phyloP scores from a whole-genome alignment of 2,797 vertebrate genomes.

The Cynodonichthys magdalenae region DNA sequence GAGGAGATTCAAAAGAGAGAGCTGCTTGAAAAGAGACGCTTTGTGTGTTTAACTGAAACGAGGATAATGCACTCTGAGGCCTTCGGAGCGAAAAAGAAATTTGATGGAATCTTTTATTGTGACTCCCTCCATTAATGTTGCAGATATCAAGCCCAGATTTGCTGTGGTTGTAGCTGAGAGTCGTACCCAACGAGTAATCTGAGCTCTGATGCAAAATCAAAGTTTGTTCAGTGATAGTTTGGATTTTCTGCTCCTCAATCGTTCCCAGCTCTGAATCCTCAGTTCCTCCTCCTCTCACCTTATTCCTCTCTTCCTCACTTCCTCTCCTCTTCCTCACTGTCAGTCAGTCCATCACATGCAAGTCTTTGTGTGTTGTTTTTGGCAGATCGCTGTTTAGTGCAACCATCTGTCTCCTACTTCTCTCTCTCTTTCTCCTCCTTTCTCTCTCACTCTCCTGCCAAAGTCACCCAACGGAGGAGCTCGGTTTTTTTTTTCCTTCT shows the following conservation, averaged over 20 bases:
- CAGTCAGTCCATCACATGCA: slow-evolving; percentile 76
- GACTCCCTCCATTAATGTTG: neutral
- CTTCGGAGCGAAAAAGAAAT: neutral
- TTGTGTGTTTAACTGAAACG: slow-evolving; percentile 12
- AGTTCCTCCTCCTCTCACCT: slow-evolving; percentile 40
- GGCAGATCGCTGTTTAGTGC: slow-evolving; percentile 92
- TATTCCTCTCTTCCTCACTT: slow-evolving; percentile 33
- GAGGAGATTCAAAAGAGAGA: slow-evolving; percentile 27
- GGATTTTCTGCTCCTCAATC: neutral
- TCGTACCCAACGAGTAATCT: too few relatives aligned
- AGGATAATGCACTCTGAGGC: neutral
- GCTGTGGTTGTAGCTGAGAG: too few relatives aligned
- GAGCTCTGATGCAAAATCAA: too few relatives aligned
- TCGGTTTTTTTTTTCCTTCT: slow-evolving; percentile 52
- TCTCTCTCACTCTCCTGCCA: slow-evolving; percentile 90
- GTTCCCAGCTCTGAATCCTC: slow-evolving; percentile 13
- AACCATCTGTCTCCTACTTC: slow-evolving; percentile 99
- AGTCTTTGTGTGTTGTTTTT: slow-evolving; percentile 89
- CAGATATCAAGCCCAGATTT: too few relatives aligned
- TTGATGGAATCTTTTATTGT: neutral
- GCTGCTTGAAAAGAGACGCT: slow-evolving; percentile 12
- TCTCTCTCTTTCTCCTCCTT: slow-evolving; percentile 86
- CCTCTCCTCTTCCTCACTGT: slow-evolving; percentile 62
- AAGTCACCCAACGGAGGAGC: slow-evolving; percentile 85
- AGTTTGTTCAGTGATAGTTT: neutral